These are phyloP conservation scores for Automeris io DNA, from an alignment of 2,888 invertebrate genomes.

Conservation along the genomic window DNA sequence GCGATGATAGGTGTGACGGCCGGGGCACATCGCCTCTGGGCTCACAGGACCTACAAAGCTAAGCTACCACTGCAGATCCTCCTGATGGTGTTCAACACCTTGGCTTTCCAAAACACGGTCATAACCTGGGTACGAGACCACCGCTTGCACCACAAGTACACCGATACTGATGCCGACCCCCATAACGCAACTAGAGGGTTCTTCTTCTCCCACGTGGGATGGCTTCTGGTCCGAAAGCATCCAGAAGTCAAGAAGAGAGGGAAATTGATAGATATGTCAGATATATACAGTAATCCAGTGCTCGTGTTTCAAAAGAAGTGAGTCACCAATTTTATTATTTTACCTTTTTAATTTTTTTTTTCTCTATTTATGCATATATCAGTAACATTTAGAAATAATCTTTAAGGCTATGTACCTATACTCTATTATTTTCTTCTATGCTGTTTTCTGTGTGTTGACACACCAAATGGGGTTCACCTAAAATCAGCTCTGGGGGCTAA, in stretches of 20 bases:
- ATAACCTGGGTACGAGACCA: constrained; percentile 23
- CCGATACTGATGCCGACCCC: constrained; percentile 48
- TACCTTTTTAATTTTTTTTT: too few species aligned
- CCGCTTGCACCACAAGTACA: constrained; percentile 20
- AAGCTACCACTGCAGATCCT: constrained; percentile 24
- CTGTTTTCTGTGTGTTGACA: too few species aligned
- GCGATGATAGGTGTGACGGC: constrained; percentile 26
- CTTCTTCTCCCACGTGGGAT: constrained; percentile 89
- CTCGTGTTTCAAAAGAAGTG: constrained; percentile 82
- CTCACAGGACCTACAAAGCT: constrained; percentile 29
- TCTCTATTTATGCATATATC: too few species aligned
- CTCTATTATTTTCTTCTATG: too few species aligned
- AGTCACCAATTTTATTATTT: constrained; percentile 9
- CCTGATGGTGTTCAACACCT: constrained; percentile 23
- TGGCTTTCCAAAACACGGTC: constrained; percentile 60
- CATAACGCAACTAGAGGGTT: constrained; percentile 86
- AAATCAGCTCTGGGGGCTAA: too few species aligned
- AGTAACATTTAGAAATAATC: too few species aligned
- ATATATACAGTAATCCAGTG: constrained; percentile 81
- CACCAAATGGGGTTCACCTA: too few species aligned
- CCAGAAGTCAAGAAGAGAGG: constrained; percentile 83
- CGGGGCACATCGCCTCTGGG: constrained; percentile 31
- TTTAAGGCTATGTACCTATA: too few species aligned
- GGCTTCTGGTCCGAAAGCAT: constrained; percentile 85
- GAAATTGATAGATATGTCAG: constrained; percentile 81